Percentiles rank a stretch among this genome's conserved stretches.
phyloP scores from a whole-genome alignment of 2,797 vertebrate species.

The Anguilla marmorata region DNA sequence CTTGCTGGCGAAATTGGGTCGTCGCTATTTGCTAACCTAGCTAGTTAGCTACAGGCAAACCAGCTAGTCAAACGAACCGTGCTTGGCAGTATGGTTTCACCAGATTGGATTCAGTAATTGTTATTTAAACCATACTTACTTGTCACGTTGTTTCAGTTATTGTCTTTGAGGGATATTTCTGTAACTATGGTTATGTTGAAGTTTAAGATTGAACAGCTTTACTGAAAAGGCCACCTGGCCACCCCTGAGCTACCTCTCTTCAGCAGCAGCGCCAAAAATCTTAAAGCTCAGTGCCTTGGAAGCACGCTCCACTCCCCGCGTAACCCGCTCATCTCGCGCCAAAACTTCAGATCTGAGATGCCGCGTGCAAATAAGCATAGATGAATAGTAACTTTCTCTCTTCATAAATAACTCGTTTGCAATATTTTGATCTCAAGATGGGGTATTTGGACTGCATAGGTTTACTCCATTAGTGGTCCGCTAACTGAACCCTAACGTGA shows the following conservation, averaged over 20 bases:
- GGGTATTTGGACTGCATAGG: too few relatives aligned
- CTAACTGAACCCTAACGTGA: not conserved
- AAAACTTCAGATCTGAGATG: not conserved
- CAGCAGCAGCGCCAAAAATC: not conserved
- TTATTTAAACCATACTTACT: not conserved
- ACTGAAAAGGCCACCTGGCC: not conserved
- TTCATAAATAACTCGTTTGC: not conserved
- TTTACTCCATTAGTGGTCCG: not conserved
- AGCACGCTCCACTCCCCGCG: not conserved
- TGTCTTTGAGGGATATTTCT: not conserved
- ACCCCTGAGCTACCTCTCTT: not conserved
- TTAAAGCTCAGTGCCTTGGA: not conserved
- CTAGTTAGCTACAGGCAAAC: not conserved
- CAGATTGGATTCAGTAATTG: not conserved
- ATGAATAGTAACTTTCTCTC: not conserved
- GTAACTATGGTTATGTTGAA: not conserved
- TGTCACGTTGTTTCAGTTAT: not conserved
- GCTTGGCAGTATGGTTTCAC: not conserved
- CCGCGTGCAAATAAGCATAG: not conserved
- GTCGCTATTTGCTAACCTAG: not conserved
- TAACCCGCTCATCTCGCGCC: not conserved
- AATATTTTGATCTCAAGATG: too few relatives aligned
- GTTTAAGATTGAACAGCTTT: not conserved
- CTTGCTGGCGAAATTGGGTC: not conserved
- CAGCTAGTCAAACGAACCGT: not conserved